These are phyloP conservation scores for Cyclina sinensis DNA, from an alignment of 1,140 invertebrate species.

Conservation along the genomic window DNA sequence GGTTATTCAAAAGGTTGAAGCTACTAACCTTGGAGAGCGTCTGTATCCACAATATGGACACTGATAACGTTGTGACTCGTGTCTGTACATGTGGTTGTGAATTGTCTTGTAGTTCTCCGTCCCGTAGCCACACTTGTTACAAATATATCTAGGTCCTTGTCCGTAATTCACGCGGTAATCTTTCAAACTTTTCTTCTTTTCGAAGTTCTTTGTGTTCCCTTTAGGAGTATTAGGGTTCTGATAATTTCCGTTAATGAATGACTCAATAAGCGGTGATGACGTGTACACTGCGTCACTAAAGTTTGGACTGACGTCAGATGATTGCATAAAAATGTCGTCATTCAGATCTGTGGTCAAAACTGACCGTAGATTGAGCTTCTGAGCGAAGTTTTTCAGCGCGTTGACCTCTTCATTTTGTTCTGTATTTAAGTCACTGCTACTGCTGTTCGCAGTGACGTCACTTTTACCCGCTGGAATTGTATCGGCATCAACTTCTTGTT, in stretches of 20 bases:
- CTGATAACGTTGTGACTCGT: constrained; percentile 61
- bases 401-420: constrained; percentile 59
- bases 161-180: constrained; percentile 58
- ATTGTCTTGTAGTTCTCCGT: constrained; percentile 68
- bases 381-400: constrained; percentile 52
- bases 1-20: too few species aligned
- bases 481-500: not conserved
- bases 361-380: constrained; percentile 45
- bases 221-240: constrained; percentile 1
- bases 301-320: constrained; percentile 38
- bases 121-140: constrained; percentile 62
- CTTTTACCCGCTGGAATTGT: not conserved
- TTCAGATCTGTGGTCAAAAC: constrained; percentile 36
- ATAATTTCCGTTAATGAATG: constrained; percentile 51
- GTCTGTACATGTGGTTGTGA: constrained; percentile 65
- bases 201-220: constrained; percentile 36
- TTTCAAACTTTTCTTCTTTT: constrained; percentile 58
- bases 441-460: not conserved
- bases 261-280: constrained; percentile 61
- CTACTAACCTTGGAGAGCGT: constrained; percentile 58
- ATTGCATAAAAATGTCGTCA: constrained; percentile 50
- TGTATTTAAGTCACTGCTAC: not conserved
- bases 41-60: constrained; percentile 66
- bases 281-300: constrained; percentile 41
- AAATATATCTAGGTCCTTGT: constrained; percentile 57